A percentile compares a stretch with the other conserved stretches of the same genome.
These are phyloP conservation scores for Drosophila orosa DNA, from an alignment of 1,140 invertebrate genomes.

Conservation along the genomic window DNA sequence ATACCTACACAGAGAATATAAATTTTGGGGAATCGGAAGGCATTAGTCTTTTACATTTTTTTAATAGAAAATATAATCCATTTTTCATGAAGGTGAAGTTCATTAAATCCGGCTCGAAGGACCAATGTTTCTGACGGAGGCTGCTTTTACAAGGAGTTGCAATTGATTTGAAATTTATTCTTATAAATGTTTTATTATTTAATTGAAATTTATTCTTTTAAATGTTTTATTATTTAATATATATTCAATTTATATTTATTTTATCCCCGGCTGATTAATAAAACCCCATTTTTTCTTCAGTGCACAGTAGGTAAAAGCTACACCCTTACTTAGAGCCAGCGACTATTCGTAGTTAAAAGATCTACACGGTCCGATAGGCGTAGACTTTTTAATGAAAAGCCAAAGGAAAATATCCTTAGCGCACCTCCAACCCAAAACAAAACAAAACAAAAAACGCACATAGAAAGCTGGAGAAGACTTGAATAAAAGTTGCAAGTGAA, in stretches of 20 bases:
- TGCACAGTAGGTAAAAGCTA: neutral
- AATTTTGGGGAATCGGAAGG: neutral
- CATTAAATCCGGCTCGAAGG: neutral
- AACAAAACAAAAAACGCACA: constrained; percentile 1
- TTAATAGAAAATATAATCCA: neutral
- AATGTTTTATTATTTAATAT: too few relatives aligned
- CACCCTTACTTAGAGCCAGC: constrained; percentile 21
- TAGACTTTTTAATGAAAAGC: constrained; percentile 77
- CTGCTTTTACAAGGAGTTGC: too few relatives aligned
- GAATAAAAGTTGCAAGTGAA: constrained; percentile 37
- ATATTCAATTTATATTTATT: too few relatives aligned
- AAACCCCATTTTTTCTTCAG: neutral
- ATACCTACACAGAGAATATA: constrained; percentile 8
- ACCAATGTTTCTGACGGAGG: too few relatives aligned
- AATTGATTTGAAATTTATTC: neutral
- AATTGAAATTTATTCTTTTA: too few relatives aligned
- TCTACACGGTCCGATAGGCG: constrained; percentile 66
- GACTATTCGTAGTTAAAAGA: constrained; percentile 66
- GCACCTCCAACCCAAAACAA: constrained; percentile 8
- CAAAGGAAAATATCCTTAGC: constrained; percentile 32
- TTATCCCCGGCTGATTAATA: too few relatives aligned
- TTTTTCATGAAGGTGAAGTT: neutral
- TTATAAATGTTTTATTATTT: too few relatives aligned
- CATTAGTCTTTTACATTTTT: neutral
- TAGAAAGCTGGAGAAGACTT: constrained; percentile 16